A percentile compares a stretch with the other conserved stretches of the same genome.
Conservation (phyloP, 2,888 invertebrate genomes). For the Pycnomerus fuliginosus region DNA sequence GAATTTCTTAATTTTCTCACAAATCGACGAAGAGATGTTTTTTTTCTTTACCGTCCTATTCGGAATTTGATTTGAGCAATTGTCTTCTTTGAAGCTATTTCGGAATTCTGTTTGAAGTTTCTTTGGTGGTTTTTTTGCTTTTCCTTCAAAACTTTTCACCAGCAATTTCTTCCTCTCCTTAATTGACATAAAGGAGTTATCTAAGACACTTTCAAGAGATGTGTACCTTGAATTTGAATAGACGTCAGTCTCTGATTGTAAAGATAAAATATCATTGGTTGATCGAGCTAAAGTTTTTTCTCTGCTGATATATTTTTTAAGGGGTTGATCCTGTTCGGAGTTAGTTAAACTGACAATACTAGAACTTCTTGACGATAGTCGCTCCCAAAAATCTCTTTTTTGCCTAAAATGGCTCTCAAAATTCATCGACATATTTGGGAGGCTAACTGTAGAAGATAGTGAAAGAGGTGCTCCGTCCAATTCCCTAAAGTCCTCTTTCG, state of each 20-base stretch:
- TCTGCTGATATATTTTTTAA: not conserved
- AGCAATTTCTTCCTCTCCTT: slow-evolving; percentile 35
- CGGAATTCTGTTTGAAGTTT: slow-evolving; percentile 2
- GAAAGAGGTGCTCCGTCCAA: slow-evolving; percentile 13
- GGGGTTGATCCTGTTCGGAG: slow-evolving; percentile 7
- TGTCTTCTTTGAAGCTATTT: slow-evolving; percentile 1
- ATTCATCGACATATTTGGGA: slow-evolving; percentile 29
- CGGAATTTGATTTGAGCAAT: not conserved
- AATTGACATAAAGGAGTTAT: slow-evolving; percentile 30
- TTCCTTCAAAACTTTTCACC: slow-evolving; percentile 30
- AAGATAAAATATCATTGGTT: slow-evolving; percentile 27
- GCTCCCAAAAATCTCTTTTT: slow-evolving; percentile 37
- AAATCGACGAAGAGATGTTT: not conserved
- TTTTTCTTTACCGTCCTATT: slow-evolving; percentile 5
- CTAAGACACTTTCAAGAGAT: slow-evolving; percentile 29
- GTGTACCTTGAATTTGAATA: slow-evolving; percentile 15
- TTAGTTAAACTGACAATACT: slow-evolving; percentile 21
- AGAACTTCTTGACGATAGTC: slow-evolving; percentile 29
- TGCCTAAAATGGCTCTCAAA: slow-evolving; percentile 24
- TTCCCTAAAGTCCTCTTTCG: slow-evolving; percentile 4
- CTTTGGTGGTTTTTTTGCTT: slow-evolving; percentile 20
- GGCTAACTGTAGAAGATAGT: slow-evolving; percentile 27
- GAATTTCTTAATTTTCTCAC: not conserved
- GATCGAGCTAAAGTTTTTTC: slow-evolving; percentile 9
- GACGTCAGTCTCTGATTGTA: slow-evolving; percentile 2